Base-by-base conservation (phyloP, 2,888 invertebrate genomes). In the Drosophila mayaguana region DNA sequence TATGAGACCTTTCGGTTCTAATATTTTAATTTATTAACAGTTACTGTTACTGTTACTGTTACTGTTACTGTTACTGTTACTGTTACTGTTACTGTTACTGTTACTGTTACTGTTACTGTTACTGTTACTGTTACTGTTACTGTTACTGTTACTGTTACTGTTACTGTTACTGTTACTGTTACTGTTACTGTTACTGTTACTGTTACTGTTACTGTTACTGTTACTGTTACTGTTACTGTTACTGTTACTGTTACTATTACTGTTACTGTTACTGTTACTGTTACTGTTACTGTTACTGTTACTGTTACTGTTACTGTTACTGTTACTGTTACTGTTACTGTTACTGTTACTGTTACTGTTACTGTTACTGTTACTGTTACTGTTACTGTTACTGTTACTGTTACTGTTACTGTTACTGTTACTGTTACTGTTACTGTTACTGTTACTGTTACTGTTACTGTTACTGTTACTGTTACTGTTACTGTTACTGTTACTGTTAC, bases 231-330 rank as follows among this genome's bases (percentile, higher is more conserved):
- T n/a, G 9, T 9, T 40, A 40, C 40, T 40, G 40, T 18, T 38
- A 38, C 38, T n/a, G n/a, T 7, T 38, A 38, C 38, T 38, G 16
- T n/a, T 38, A 38, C 38, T n/a, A 7, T 7, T 38, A 38, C 38
- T 38, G 38, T n/a, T 40, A 40, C 40, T n/a, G n/a, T 8, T 40
- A 40, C 40, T 40, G 40, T n/a, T 40, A 40, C 40, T 34, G n/a
- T n/a, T 34, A 50, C 50, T 50, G 46, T 16, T 46, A 46, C 14
- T 16, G 42, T 20, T 40, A 40, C n/a, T 55, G 12, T 20, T 43
- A 18, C 3, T 14, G 16, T 16, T 20, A 20, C 25, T 45, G 16
- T 25, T 59, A 20, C 14, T 34, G 14, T 12, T 12, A 25, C 16
- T 34, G 32, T 34, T 25, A 61, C 18, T 43, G 18, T 45, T 34